These are phyloP conservation scores for Phenacoccus solenopsis DNA, from an alignment of 1,140 invertebrate genomes.

Conservation along the genomic window DNA sequence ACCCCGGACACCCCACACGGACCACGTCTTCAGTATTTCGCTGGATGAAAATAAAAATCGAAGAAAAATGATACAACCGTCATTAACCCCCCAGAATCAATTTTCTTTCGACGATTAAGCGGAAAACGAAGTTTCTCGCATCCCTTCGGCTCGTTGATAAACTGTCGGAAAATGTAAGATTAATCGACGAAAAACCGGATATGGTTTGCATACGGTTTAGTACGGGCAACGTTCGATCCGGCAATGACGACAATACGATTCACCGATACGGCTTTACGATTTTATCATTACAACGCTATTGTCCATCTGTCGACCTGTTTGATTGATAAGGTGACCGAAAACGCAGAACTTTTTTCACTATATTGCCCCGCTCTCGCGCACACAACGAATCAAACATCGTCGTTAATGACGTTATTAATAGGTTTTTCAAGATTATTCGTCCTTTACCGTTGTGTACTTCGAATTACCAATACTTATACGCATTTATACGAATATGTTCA, in stretches of 20 bases:
- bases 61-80: background rate
- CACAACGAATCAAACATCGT: no score
- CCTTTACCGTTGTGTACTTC: no score
- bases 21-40: no score
- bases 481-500: no score
- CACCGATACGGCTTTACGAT: background rate
- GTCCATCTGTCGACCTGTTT: background rate
- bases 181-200: conserved; percentile 1
- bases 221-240: background rate
- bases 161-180: background rate
- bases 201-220: background rate
- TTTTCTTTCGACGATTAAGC: background rate
- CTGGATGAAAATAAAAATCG: no score
- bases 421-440: no score
- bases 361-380: no score
- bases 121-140: background rate
- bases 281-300: conserved; percentile 3
- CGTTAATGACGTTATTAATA: no score
- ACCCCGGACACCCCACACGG: no score
- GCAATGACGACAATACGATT: background rate
- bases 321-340: conserved; percentile 1
- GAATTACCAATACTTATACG: no score
- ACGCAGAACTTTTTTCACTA: no score
- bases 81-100: background rate
- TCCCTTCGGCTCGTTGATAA: background rate